Evolutionary conservation across 2,888 invertebrate species (phyloP), one percentile per base, ranked within the genome.

Genomic region (Protula sp.): DNA sequence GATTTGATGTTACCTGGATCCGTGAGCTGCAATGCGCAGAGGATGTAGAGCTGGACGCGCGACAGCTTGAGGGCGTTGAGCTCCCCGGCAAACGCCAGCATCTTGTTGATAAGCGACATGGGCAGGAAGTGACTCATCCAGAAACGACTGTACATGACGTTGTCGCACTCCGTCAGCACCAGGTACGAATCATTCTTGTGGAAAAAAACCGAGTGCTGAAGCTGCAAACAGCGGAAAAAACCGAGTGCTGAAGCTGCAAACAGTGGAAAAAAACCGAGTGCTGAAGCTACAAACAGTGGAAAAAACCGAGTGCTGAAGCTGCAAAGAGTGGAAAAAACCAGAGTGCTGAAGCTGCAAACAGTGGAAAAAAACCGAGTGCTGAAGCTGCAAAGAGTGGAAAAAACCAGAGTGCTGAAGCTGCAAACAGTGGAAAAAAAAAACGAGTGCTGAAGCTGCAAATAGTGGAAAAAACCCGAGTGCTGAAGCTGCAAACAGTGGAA

Each of bases 61-160:
- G 67, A 69, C 58, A 78, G 66, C 1, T 67, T 51, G 29, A 69
- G 65, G 24, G 55, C 60, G 61, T 75, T 75, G 58, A 75, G 70
- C 51, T 70, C 63, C 19, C 69, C 67, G 3, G 72, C 62, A 63
- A 75, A 74, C 22, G 60, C 52, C 47, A 73, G 67, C 48, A 78
- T 67, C 19, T 63, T 63, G 4, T 67, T 60, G 2, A 72, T 70
- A 54, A 74, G 67, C 1, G 63, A 60, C 45, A 68, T 59, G 28
- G 72, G 72, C 3, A 78, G 63, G 48, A 76, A 71, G 27, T 64
- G 57, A 29, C 65, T 64, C 75, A 78, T 76, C 60, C 75, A 72
- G 3, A 55, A 58, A 3, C 71, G 63, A 2, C 70, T 65, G 64
- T 76, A 77, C 24, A 59, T 60, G 24, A 69, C 67, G 14, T 63